Evolutionary conservation across 2,888 invertebrate genomes (phyloP), one percentile per base, ranked within the genome.

Genomic region (Xestobium rufovillosum): DNA sequence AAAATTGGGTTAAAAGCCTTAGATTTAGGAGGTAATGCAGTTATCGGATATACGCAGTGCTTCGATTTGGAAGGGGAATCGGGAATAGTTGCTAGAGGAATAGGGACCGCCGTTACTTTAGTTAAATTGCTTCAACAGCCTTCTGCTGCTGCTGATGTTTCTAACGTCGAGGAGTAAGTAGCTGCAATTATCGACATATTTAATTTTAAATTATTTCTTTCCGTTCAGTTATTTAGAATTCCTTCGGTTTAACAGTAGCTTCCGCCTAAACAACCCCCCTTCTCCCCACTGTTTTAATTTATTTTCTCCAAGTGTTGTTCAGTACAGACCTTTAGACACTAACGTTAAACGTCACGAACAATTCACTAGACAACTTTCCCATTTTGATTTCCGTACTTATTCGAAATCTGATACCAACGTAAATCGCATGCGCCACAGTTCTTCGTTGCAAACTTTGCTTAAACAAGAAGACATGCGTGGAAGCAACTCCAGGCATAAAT

Each of bases 21-120:
- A 1, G 92, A 92, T 57, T 70, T 94, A 43, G 94, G 95, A 8
- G 95, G 91, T 13, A 95, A 95, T 69, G 88, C 94, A 2, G 92
- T 96, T 6, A 81, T 96, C 39, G 95, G 94, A 53, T 97, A 94
- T 60, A 80, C 82, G 32, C 94, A 95, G 60, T 89, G 86, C 63
- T 95, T 96, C 63, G 96, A 97, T 66, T 65, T 97, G 50, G 96
- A 97, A 65, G 96, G 96, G 0, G 96, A 96, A 63, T 91, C 91
- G 2, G 96, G 95, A 0, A 90, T 96, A 34, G 95, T 96, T 1
- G 95, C 92, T 0, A 75, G 97, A 47, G 96, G 94, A 8, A 88
- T 94, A 38, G 96, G 96, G 51, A 88, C 90, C 1, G 87, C 87
- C 1, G 86, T 88, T 1, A 82, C 81, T 1, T 65, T 91, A 4